Base-by-base conservation (phyloP, 2,888 invertebrate species). In the Oxytorus armatus region DNA sequence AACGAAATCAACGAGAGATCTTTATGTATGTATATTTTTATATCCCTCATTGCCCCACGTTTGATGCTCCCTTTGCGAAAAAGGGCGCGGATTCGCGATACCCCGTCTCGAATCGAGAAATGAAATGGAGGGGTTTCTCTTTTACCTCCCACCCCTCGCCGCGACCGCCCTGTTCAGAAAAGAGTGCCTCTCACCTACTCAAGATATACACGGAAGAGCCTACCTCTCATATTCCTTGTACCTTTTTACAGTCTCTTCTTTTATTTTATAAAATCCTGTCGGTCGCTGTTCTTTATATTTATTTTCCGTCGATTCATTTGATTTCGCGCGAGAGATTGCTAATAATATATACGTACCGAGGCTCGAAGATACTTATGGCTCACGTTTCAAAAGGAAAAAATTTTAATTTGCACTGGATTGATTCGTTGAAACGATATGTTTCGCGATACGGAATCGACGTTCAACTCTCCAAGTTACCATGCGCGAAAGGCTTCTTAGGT, bases 91-190 rank as follows among this genome's bases (percentile, higher is more conserved):
- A 49, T 39, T 49, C 65, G 49, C 47, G 33, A 53, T n/a, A n/a
- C n/a, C 66, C 66, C 59, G 23, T 73, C 63, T 39, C 55, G 8
- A 59, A 69, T 69, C 63, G 57, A 57, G 39, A 33, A 66, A 78
- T 59, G 61, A 77, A 66, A 77, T 53, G 39, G 47, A 33, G 53
- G 63, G 36, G 18, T 47, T 33, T 75, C 66, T 7, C 70, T 39
- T 53, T 72, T 72, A 61, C 3, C 69, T 3, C 25, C 61, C 14
- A 63, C 66, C 61, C 39, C 1, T 18, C n/a, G n/a, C n/a, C n/a
- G n/a, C n/a, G n/a, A n/a, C n/a, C n/a, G n/a, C n/a, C n/a, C n/a
- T n/a, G n/a, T n/a, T 47, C 36, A 8, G 10, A 57, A 57, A 68
- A 70, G 23, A 51, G 63, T 21, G 21, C 11, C 3, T 55, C 42